A percentile compares a stretch with the other conserved stretches of the same genome.
Evolutionary conservation across 2,888 invertebrate genomes (phyloP).

Genomic region (Agrochola macilenta): DNA sequence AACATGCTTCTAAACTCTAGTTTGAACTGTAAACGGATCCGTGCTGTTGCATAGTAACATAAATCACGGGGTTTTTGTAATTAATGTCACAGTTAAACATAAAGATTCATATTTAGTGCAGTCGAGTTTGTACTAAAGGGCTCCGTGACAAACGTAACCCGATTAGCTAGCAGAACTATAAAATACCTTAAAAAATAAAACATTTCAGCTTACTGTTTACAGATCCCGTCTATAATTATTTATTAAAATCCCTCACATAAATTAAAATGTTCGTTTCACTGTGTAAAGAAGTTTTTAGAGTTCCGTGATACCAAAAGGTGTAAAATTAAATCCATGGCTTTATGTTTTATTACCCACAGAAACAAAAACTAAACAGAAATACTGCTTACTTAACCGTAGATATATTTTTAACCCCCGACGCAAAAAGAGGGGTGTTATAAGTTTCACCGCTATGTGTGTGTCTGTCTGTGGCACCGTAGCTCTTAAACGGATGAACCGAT

Average conservation of each 20-base stretch:
- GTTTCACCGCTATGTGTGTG: too few species aligned
- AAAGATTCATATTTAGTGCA: constrained; percentile 89
- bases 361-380: background rate
- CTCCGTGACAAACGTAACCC: constrained; percentile 80
- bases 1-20: constrained; percentile 71
- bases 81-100: constrained; percentile 88
- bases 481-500: too few species aligned
- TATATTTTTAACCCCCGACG: background rate
- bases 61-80: constrained; percentile 88
- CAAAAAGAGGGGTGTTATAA: too few species aligned
- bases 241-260: constrained; percentile 87
- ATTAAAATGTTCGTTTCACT: constrained; percentile 74
- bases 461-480: too few species aligned
- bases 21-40: constrained; percentile 79
- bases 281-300: constrained; percentile 65
- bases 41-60: constrained; percentile 76
- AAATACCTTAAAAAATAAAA: constrained; percentile 82
- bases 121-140: constrained; percentile 73
- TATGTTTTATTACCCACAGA: background rate
- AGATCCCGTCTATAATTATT: constrained; percentile 84
- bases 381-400: background rate
- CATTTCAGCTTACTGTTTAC: constrained; percentile 86
- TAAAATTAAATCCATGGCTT: background rate
- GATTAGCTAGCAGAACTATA: constrained; percentile 77
- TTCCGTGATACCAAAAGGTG: constrained; percentile 38